Base-by-base conservation (phyloP, 2,113 vertebrate genomes). In the Dolichotis patagonum region DNA sequence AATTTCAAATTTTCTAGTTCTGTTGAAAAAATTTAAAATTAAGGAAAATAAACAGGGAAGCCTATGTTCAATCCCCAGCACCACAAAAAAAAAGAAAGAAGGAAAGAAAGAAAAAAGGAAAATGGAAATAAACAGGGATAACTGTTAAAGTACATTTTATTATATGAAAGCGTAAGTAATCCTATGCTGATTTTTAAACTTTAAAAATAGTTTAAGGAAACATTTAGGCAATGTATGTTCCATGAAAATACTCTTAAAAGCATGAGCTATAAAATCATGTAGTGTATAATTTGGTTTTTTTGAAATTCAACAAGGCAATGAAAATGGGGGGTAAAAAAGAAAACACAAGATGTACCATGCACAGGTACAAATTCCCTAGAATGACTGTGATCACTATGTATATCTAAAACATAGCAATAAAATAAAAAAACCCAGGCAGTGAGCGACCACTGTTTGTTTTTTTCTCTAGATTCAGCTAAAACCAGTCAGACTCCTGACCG, bases 401-500 rank as follows among this genome's bases (percentile, higher is more conserved):
- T n/a, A n/a, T 69, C 35, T 38, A 38, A 69, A 69, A 69, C 20
- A 7, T n/a, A 69, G 35, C 35, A n/a, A 35, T 35, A 65, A 65
- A 32, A 16, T 30, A 11, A 30, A 63, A 63, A 13, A 52, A 52
- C 46, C 46, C 46, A 86, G 38, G 49, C 35, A 35, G 46, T 86
- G 49, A 62, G 85, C 71, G 54, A 67, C 41, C 11, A 19, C 12
- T 38, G 11, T 71, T 49, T 85, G n/a, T 46, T 41, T 26, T 1
- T 96, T 97, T 95, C 32, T 85, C 41, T 89, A 99, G 99, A 95
- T 99, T 88, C 92, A 96, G 35, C 97, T 99, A 95, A 98, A 98
- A 96, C 98, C 98, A 28, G 97, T 99, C 24, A 58, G 73, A 28
- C 98, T 98, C 85, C 43, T 98, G 75, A 98, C 98, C 46, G 13